Conservation (phyloP, 2,113 vertebrate genomes). For the Vulpes ferrilata region DNA sequence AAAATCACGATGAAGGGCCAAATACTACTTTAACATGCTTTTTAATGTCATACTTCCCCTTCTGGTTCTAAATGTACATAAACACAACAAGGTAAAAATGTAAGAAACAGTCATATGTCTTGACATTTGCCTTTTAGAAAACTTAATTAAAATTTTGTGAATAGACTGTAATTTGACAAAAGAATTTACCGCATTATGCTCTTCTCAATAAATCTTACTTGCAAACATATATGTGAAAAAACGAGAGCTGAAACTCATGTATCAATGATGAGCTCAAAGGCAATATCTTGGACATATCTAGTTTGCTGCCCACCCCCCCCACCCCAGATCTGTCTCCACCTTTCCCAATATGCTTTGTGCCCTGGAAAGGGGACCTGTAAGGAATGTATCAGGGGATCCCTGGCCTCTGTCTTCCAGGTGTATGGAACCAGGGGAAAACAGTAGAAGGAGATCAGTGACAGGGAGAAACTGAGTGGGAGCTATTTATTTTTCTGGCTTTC, state of each 20-base stretch:
- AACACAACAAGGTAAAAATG: neutral
- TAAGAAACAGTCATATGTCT: neutral
- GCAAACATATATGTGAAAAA: neutral
- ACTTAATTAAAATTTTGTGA: slow-evolving; percentile 2
- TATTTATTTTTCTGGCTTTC: neutral
- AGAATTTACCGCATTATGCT: neutral
- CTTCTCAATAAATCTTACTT: neutral
- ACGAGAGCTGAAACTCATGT: neutral
- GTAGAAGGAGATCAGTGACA: neutral
- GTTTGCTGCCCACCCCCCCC: neutral
- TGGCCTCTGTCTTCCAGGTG: neutral
- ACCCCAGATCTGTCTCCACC: neutral
- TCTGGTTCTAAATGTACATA: neutral
- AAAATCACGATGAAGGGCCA: slow-evolving; percentile 20
- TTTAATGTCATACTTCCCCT: neutral
- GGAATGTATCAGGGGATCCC: neutral
- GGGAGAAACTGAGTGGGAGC: neutral
- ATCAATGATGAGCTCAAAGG: neutral
- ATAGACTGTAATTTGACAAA: neutral
- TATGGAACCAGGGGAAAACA: neutral
- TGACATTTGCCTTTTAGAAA: neutral
- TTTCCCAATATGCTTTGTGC: neutral
- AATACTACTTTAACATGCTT: neutral
- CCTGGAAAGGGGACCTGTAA: neutral
- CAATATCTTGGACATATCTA: neutral